A percentile compares a stretch with the other conserved stretches of the same genome.
phyloP scores from a whole-genome alignment of 2,888 invertebrate species.

The Linhomoeus sp. region DNA sequence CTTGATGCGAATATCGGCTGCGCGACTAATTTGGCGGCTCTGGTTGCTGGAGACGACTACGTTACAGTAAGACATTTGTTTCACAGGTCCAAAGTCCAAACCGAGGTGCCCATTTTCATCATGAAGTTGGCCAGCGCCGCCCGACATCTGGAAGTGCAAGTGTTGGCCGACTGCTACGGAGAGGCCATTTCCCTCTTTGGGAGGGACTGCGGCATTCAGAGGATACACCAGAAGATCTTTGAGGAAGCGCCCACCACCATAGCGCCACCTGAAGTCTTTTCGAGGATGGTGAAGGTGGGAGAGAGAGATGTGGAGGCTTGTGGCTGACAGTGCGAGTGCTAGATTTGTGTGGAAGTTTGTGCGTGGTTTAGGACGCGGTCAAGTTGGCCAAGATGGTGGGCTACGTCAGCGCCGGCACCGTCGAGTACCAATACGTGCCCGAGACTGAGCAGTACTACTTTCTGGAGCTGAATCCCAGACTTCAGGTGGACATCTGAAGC shows the following conservation, averaged over 20 bases:
- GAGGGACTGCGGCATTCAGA: constrained; percentile 91
- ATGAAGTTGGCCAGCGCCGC: constrained; percentile 93
- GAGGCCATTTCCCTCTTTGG: constrained; percentile 95
- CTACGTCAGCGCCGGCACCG: constrained; percentile 92
- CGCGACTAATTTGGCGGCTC: no score
- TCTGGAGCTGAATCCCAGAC: constrained; percentile 79
- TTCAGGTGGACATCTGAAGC: no score
- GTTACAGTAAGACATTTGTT: neutral
- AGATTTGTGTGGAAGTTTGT: no score
- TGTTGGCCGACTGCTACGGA: constrained; percentile 88
- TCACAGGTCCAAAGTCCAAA: constrained; percentile 56
- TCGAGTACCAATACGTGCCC: constrained; percentile 69
- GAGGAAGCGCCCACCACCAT: constrained; percentile 94
- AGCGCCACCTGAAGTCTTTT: constrained; percentile 67
- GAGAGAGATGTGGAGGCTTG: no score
- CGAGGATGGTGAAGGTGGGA: constrained; percentile 73
- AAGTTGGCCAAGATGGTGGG: constrained; percentile 96
- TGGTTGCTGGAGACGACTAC: no score
- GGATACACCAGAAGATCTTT: constrained; percentile 96
- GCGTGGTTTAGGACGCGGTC: constrained; percentile 79
- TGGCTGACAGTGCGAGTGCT: no score
- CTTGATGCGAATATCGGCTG: no score
- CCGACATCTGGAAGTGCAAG: constrained; percentile 87
- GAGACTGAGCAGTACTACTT: constrained; percentile 62
- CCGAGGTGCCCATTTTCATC: constrained; percentile 93